A percentile compares a stretch with the other conserved stretches of the same genome.
Evolutionary conservation across 2,113 vertebrate genomes (phyloP).

Genomic region (Carlito syrichta): DNA sequence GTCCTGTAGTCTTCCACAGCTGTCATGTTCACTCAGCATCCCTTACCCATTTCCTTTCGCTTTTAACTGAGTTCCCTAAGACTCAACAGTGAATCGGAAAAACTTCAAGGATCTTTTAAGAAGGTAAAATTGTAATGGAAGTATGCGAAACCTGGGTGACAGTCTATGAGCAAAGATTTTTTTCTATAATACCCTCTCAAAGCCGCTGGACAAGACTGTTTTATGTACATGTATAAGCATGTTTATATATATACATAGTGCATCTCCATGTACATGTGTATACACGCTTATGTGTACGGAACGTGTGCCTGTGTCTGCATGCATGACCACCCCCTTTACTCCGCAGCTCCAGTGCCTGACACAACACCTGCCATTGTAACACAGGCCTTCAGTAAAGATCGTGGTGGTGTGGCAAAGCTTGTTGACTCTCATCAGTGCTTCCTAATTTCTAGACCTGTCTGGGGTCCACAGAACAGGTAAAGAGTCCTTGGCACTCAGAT

Average conservation of each 20-base stretch:
- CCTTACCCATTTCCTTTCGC: background rate
- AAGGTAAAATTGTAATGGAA: background rate
- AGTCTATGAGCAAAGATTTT: background rate
- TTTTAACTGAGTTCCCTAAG: background rate
- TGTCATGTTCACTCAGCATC: background rate
- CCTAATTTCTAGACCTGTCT: background rate
- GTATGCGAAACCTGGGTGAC: background rate
- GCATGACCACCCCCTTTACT: background rate
- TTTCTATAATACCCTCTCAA: background rate
- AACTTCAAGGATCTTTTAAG: background rate
- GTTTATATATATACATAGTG: too few species aligned
- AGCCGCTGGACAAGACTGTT: background rate
- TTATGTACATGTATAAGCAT: background rate
- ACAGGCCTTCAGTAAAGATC: background rate
- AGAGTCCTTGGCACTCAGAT: background rate
- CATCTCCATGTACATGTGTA: too few species aligned
- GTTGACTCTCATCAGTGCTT: background rate
- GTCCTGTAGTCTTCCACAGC: background rate
- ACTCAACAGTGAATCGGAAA: background rate
- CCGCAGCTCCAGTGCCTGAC: background rate
- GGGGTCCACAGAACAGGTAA: background rate
- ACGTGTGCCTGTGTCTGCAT: background rate
- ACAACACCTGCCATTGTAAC: background rate
- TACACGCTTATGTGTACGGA: background rate
- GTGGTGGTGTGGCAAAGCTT: fast-evolving